Evolutionary conservation across 2,113 vertebrate genomes (phyloP).

Genomic region (Macroglossus sobrinus): DNA sequence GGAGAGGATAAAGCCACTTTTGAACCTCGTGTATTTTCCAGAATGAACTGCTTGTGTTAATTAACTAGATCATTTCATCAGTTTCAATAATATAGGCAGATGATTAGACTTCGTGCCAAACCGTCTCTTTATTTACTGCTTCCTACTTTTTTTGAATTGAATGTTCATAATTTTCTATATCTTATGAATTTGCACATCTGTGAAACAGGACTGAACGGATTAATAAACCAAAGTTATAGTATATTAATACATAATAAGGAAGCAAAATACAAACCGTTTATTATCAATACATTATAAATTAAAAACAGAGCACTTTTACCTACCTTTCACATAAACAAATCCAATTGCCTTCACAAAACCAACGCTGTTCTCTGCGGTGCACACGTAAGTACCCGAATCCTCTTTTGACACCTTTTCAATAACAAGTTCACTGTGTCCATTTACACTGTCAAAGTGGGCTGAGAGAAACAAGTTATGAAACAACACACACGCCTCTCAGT

Average conservation of each 20-base stretch:
- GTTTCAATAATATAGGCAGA: background rate
- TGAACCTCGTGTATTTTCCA: background rate
- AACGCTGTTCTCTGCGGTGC: conserved; percentile 91
- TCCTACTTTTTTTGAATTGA: background rate
- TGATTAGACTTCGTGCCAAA: background rate
- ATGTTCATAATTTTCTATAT: background rate
- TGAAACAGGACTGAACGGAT: background rate
- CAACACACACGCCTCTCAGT: conserved; percentile 51
- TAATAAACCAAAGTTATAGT: background rate
- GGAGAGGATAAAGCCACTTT: background rate
- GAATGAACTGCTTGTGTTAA: background rate
- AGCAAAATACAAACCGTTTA: background rate
- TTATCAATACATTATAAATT: background rate
- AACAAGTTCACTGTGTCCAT: conserved; percentile 91
- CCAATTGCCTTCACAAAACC: conserved; percentile 93
- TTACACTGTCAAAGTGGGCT: conserved; percentile 88
- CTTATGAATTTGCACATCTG: background rate
- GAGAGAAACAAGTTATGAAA: conserved; percentile 48
- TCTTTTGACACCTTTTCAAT: conserved; percentile 92
- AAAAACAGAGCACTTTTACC: background rate
- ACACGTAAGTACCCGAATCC: conserved; percentile 93
- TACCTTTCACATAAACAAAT: conserved; percentile 96
- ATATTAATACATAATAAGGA: background rate
- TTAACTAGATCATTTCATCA: background rate
- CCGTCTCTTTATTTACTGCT: background rate